Evolutionary conservation across 2,113 vertebrate genomes (phyloP), one percentile per base, ranked within the genome.

Genomic region (Ammodramus savannarum): DNA sequence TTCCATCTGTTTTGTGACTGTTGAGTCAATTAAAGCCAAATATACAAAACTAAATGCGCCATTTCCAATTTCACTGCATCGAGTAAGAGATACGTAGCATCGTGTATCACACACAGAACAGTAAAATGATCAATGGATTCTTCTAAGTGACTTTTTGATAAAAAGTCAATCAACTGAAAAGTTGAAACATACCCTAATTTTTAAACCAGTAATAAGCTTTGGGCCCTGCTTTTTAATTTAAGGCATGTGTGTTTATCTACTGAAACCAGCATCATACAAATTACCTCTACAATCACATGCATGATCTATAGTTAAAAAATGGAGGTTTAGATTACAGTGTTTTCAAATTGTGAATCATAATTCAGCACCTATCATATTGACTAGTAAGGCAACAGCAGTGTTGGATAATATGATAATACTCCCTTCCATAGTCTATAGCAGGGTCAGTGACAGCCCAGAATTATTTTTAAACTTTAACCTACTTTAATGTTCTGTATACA

Each of bases 381-480:
- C 98, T 98, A 98, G 98, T 98, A 98, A 98, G 98, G 98, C 98
- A 98, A 98, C 98, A 98, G 98, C 98, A 98, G 98, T 98, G 97
- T 98, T 7, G 25, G 92, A 96, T 96, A 98, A 98, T 98, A 98
- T 90, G 87, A 97, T 96, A 97, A 97, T 94, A 98, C 96, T 96
- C 97, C 97, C 97, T 98, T 97, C 98, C 98, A 97, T 93, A 97
- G 97, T 97, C 96, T 97, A 98, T 75, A 95, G 97, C 81, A 54
- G 97, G 97, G 97, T 96, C 87, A 91, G 91, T 92, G 97, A 97
- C 94, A 98, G 97, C 97, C 97, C 97, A 97, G 97, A 97, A 97
- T 97, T 92, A 97, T 97, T 97, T 97, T 97, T 92, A 95, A 97
- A 92, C 96, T 96, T 97, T 97, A 96, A 94, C 96, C 96, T 98